These are phyloP conservation scores for Pantelozetes paolii DNA, from an alignment of 2,888 invertebrate species.

Conservation along the genomic window DNA sequence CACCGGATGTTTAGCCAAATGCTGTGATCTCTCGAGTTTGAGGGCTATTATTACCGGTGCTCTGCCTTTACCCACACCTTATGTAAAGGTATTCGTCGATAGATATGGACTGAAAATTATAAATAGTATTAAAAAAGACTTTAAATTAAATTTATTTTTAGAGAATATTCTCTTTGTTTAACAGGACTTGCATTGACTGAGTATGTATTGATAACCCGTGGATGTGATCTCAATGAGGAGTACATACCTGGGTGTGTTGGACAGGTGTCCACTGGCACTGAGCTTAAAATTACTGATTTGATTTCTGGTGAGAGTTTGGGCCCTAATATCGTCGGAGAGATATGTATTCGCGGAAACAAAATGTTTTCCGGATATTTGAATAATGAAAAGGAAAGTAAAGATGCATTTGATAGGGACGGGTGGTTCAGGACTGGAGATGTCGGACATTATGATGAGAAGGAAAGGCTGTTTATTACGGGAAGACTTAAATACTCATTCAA, in stretches of 20 bases:
- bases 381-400: background rate
- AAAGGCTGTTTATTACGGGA: slow-evolving; percentile 17
- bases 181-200: slow-evolving; percentile 14
- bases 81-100: background rate
- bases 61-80: background rate
- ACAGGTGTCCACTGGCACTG: background rate
- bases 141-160: slow-evolving; percentile 3
- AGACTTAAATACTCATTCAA: background rate
- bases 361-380: slow-evolving; percentile 22
- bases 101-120: background rate
- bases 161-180: background rate
- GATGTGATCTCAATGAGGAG: background rate
- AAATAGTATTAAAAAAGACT: background rate
- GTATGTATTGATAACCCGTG: background rate
- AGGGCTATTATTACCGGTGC: background rate
- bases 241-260: slow-evolving; percentile 17
- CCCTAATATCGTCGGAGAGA: slow-evolving; percentile 24
- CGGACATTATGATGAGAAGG: slow-evolving; percentile 20
- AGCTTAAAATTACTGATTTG: slow-evolving; percentile 27
- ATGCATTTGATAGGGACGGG: slow-evolving; percentile 8
- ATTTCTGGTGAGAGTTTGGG: slow-evolving; percentile 13
- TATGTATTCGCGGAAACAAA: background rate
- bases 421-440: slow-evolving; percentile 31
- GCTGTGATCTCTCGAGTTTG: slow-evolving; percentile 14
- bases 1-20: background rate